Conservation (phyloP, 2,797 vertebrate species). For the Darevskia nairensis region DNA sequence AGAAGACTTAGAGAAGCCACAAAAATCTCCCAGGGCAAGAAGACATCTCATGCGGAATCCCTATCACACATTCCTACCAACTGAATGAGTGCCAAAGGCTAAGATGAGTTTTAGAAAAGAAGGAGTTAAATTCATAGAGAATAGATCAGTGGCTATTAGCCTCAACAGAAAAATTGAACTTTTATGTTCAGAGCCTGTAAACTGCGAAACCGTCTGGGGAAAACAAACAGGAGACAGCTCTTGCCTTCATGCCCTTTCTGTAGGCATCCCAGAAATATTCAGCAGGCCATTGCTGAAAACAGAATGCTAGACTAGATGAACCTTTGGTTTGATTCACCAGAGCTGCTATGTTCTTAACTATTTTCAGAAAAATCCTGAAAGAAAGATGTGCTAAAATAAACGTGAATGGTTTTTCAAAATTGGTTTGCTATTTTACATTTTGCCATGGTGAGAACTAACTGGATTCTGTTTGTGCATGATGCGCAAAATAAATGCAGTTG, state of each 20-base stretch:
- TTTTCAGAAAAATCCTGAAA: neutral
- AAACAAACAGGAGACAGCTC: neutral
- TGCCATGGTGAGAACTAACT: neutral
- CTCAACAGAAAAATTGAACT: neutral
- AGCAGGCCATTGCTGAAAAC: neutral
- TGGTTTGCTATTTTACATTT: slow-evolving; percentile 40
- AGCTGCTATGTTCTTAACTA: neutral
- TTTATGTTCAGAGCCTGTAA: too few relatives aligned
- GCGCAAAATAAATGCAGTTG: slow-evolving; percentile 21
- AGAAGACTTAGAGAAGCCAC: neutral
- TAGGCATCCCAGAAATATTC: neutral
- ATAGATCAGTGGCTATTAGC: neutral
- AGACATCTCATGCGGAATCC: neutral
- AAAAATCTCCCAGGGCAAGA: neutral
- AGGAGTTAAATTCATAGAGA: neutral
- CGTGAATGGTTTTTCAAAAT: neutral
- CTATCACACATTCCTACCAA: neutral
- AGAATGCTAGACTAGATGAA: neutral
- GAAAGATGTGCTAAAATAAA: neutral
- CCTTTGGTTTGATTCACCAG: neutral
- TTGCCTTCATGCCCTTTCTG: neutral
- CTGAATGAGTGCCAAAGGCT: neutral
- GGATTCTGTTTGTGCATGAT: slow-evolving; percentile 12
- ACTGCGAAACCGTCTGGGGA: too few relatives aligned
- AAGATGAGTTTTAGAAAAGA: neutral